These are phyloP conservation scores for Fundulus diaphanus DNA, from an alignment of 2,797 vertebrate species.

Conservation along the genomic window DNA sequence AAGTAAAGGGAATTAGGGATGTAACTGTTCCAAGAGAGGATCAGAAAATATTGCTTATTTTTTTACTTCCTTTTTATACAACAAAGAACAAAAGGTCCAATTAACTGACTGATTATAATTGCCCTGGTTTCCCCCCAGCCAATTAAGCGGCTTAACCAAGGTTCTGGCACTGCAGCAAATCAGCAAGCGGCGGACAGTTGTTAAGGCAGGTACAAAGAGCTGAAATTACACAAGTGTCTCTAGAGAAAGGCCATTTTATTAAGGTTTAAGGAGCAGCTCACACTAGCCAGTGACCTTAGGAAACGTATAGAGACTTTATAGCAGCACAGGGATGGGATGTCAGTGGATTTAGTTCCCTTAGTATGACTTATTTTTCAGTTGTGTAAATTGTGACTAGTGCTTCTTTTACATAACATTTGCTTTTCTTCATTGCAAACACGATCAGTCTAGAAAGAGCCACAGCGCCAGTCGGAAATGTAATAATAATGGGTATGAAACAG, in stretches of 20 bases:
- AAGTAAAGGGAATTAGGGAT: constrained; percentile 41
- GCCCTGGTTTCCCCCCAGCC: constrained; percentile 65
- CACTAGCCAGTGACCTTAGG: constrained; percentile 48
- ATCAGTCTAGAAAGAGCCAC: not conserved
- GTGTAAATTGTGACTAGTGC: not conserved
- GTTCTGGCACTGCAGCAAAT: constrained; percentile 56
- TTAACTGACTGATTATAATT: constrained; percentile 78
- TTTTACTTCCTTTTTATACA: constrained; percentile 28
- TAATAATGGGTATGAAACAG: not conserved
- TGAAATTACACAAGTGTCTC: constrained; percentile 66
- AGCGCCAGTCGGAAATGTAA: not conserved
- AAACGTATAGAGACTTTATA: constrained; percentile 41
- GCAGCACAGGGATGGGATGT: not conserved
- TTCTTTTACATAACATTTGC: not conserved
- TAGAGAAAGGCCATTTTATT: constrained; percentile 68
- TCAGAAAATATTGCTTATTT: constrained; percentile 37
- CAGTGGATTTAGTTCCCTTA: constrained; percentile 7
- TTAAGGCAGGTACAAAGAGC: constrained; percentile 64
- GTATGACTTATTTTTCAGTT: not conserved
- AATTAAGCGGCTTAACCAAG: constrained; percentile 73
- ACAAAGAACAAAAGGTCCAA: constrained; percentile 75
- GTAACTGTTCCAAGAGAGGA: constrained; percentile 16
- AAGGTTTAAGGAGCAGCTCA: constrained; percentile 57
- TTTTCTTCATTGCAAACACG: not conserved
- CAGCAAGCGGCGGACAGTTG: constrained; percentile 43